Evolutionary conservation across 1,140 invertebrate genomes (phyloP), one percentile per base, ranked within the genome.

Genomic region (Ditylenchus dipsaci): DNA sequence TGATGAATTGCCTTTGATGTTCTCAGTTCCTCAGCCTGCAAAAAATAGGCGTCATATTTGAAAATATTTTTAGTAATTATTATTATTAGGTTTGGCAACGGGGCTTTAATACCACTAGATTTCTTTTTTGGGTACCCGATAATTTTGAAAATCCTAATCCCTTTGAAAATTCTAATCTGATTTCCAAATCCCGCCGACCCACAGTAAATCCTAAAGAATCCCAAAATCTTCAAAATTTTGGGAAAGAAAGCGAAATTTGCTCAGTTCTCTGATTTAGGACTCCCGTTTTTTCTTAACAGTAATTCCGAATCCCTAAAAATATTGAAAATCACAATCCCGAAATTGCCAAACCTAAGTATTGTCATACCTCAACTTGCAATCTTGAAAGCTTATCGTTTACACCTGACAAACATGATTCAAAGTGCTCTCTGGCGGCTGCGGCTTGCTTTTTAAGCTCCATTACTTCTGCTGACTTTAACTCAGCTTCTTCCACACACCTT

Each of bases 381-480:
- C 33, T 30, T 30, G n/a, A 56, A 29, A 27, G 57, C 42, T 70
- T 23, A 17, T 70, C 43, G 13, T 45, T 45, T 58, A 67, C 11
- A 17, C 58, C 68, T 23, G n/a, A 8, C 60, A 71, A 33, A 42
- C 60, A 45, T 13, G 27, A n/a, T 13, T 66, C 60, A 30, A 65
- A 77, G 27, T 77, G 68, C n/a, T 47, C 21, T 47, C 49, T 57
- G 13, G 66, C 15, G 17, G 72, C 43, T 23, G 21, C 27, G 15
- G 29, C 27, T 38, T 60, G 69, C 19, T 63, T 58, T 11, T 38
- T 21, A 70, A 69, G 26, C 1, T 74, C 21, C 1, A 19, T 13
- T n/a, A 73, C 9, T 38, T 69, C 68, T 27, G 19, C 69, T 3
- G 21, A 1, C 9, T 38, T 19, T 15, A 17, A 19, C 71, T 72